These are phyloP conservation scores for Scylla paramamosain DNA, from an alignment of 1,140 invertebrate genomes.

Conservation along the genomic window DNA sequence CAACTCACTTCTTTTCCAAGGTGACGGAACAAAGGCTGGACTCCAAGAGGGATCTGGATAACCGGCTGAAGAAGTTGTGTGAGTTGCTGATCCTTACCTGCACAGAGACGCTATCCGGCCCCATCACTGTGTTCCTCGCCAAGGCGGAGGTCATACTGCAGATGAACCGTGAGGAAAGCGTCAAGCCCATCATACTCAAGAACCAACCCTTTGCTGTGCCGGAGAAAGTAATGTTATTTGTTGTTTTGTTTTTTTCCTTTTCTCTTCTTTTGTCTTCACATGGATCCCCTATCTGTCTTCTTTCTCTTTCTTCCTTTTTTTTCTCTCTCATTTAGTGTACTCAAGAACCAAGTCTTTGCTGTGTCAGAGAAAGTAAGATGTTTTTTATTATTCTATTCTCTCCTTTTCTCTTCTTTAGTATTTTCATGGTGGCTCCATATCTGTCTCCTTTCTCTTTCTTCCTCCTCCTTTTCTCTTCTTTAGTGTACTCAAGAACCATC, in stretches of 20 bases:
- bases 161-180: conserved; percentile 75
- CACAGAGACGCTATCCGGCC: conserved; percentile 88
- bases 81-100: conserved; percentile 93
- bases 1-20: conserved; percentile 18
- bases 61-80: conserved; percentile 94
- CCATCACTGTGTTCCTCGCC: conserved; percentile 87
- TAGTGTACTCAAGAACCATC: too few species aligned
- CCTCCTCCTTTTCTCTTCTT: too few species aligned
- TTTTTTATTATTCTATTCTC: too few species aligned
- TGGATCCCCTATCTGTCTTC: neutral
- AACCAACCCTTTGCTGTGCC: conserved; percentile 76
- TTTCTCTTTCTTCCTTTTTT: neutral
- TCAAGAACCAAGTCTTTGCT: too few species aligned
- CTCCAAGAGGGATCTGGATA: conserved; percentile 96
- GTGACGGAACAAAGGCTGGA: conserved; percentile 91
- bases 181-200: conserved; percentile 75
- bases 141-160: conserved; percentile 83
- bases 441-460: too few species aligned
- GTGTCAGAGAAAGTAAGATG: too few species aligned
- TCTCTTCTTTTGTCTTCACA: too few species aligned
- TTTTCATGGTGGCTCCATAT: too few species aligned
- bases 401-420: too few species aligned
- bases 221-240: conserved; percentile 69
- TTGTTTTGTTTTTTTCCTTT: neutral
- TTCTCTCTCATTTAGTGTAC: neutral